Percentiles rank a stretch among this genome's conserved stretches.
These are phyloP conservation scores for Syncerus caffer DNA, from an alignment of 2,797 vertebrate species.

Conservation along the genomic window DNA sequence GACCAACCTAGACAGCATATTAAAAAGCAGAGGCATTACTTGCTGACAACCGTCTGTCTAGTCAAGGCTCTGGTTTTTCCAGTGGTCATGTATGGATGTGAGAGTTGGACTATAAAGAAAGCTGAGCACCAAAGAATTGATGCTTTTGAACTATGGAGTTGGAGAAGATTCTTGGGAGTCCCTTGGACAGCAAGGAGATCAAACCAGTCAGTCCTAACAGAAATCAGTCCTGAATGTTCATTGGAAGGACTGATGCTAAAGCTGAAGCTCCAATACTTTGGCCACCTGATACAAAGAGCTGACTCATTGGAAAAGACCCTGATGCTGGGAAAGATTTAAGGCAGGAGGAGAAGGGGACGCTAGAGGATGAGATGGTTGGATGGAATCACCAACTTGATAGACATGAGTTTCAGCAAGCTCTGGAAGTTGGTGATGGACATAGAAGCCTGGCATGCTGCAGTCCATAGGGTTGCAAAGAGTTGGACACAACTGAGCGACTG, in stretches of 20 bases:
- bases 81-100: background rate
- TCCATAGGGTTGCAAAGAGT: too few species aligned
- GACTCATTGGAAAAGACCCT: background rate
- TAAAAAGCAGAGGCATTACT: background rate
- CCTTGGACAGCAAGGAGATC: background rate
- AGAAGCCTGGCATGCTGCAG: too few species aligned
- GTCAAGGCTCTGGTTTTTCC: background rate
- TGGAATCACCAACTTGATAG: background rate
- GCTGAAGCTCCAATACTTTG: background rate
- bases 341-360: background rate
- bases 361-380: background rate
- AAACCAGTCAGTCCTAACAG: background rate
- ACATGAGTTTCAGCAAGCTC: background rate
- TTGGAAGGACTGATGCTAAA: background rate
- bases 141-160: background rate
- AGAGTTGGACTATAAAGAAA: background rate
- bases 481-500: too few species aligned
- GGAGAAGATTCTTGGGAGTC: background rate
- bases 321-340: background rate
- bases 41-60: background rate
- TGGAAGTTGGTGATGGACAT: background rate
- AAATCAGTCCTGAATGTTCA: background rate
- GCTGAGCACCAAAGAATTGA: background rate
- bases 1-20: background rate
- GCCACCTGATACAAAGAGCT: background rate